phyloP scores from a whole-genome alignment of 2,113 vertebrate genomes.

The Ophthalmolycus amberensis region DNA sequence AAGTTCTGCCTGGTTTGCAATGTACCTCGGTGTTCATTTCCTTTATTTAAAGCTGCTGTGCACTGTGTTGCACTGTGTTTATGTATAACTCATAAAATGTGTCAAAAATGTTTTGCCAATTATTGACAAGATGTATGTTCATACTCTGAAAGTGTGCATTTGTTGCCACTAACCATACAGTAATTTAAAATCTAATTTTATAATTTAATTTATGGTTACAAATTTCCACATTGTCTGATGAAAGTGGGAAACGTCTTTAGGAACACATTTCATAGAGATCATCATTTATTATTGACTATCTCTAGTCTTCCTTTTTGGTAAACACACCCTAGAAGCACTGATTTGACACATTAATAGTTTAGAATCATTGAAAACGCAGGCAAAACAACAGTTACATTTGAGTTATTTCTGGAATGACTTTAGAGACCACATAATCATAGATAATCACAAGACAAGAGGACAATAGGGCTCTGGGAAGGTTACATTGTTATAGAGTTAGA shows the following conservation, averaged over 20 bases:
- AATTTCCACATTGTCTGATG: background rate
- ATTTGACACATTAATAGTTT: background rate
- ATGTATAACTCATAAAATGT: background rate
- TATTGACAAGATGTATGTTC: background rate
- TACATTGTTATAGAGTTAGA: slow-evolving; percentile 77
- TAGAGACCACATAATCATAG: slow-evolving; percentile 56
- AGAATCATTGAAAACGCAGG: slow-evolving; percentile 75
- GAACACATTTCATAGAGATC: background rate
- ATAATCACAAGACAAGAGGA: slow-evolving; percentile 72
- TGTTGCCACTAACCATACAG: background rate
- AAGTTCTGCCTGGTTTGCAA: slow-evolving; percentile 81
- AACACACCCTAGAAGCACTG: background rate
- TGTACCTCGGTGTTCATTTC: slow-evolving; percentile 7
- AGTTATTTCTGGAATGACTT: slow-evolving; percentile 53
- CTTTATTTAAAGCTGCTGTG: background rate
- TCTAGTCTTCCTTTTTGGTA: background rate
- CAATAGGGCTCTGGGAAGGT: slow-evolving; percentile 67
- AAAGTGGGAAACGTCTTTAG: background rate
- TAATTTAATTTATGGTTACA: background rate
- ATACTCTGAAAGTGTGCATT: background rate
- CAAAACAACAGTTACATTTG: slow-evolving; percentile 73
- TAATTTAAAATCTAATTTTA: background rate
- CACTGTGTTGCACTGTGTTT: background rate
- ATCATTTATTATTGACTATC: background rate
- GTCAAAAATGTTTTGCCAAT: background rate